A percentile compares a stretch with the other conserved stretches of the same genome.
Evolutionary conservation across 2,888 invertebrate genomes (phyloP).

Genomic region (Eretmocerus hayati): DNA sequence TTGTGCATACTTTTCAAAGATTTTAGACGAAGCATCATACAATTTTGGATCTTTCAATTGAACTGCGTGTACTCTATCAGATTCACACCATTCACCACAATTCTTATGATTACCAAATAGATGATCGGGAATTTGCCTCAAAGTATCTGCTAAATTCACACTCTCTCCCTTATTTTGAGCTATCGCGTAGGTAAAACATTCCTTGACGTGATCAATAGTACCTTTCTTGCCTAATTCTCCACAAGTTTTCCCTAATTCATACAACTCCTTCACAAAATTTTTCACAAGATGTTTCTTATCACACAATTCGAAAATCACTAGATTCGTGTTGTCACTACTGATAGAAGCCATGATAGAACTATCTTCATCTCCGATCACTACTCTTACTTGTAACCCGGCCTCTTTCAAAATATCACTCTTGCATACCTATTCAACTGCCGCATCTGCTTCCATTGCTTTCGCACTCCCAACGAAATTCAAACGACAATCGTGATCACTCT

Average conservation of each 20-base stretch:
- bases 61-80: not conserved
- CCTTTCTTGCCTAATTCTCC: constrained; percentile 1
- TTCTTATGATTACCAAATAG: constrained; percentile 2
- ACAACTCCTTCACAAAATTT: constrained; percentile 8
- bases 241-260: not conserved
- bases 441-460: constrained; percentile 28
- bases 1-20: too few species aligned
- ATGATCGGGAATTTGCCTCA: constrained; percentile 3
- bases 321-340: constrained; percentile 1
- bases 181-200: constrained; percentile 11
- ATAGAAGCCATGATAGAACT: constrained; percentile 23
- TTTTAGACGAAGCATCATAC: too few species aligned
- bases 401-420: constrained; percentile 19
- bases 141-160: not conserved
- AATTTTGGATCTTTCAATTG: not conserved
- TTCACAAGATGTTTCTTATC: constrained; percentile 11
- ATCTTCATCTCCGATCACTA: constrained; percentile 24
- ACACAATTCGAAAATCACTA: constrained; percentile 1
- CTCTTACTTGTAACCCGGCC: constrained; percentile 13
- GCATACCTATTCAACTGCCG: constrained; percentile 17
- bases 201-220: constrained; percentile 6
- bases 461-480: constrained; percentile 18
- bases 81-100: constrained; percentile 4
- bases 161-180: constrained; percentile 5
- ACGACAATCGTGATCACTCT: constrained; percentile 28